phyloP scores from a whole-genome alignment of 2,113 vertebrate genomes.

The Sterna hirundo region DNA sequence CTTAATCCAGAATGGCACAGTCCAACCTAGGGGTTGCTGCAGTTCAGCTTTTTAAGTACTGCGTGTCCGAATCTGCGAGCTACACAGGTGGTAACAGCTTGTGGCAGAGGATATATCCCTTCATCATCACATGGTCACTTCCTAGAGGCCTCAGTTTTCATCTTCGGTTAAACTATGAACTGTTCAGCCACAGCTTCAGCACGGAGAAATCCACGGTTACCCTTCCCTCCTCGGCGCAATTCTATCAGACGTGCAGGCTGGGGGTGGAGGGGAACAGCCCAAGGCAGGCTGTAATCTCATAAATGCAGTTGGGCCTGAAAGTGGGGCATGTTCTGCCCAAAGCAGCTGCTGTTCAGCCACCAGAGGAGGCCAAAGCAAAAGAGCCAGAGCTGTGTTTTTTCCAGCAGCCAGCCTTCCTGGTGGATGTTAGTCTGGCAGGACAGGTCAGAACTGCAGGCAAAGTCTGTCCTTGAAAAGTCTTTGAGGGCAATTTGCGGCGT shows the following conservation, averaged over 20 bases:
- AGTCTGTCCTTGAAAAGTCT: neutral
- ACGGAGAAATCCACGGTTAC: accelerated
- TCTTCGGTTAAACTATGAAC: accelerated
- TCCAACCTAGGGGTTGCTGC: neutral
- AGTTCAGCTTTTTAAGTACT: neutral
- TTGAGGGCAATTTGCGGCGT: neutral
- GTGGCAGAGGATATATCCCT: neutral
- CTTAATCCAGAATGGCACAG: neutral
- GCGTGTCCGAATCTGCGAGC: neutral
- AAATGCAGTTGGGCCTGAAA: neutral
- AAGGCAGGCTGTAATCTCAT: neutral
- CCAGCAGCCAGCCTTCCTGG: neutral
- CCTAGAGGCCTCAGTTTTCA: neutral
- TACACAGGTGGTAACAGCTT: neutral
- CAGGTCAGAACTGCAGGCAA: neutral
- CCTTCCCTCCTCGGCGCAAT: neutral
- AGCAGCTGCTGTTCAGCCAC: neutral
- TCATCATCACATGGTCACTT: neutral
- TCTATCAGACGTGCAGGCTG: accelerated
- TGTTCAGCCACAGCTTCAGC: neutral
- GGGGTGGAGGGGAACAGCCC: neutral
- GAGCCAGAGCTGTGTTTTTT: neutral
- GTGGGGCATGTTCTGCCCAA: neutral
- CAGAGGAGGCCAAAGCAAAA: neutral
- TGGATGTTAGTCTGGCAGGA: neutral